Conservation (phyloP, 2,113 vertebrate species). For the Benitochromis conjunctus region DNA sequence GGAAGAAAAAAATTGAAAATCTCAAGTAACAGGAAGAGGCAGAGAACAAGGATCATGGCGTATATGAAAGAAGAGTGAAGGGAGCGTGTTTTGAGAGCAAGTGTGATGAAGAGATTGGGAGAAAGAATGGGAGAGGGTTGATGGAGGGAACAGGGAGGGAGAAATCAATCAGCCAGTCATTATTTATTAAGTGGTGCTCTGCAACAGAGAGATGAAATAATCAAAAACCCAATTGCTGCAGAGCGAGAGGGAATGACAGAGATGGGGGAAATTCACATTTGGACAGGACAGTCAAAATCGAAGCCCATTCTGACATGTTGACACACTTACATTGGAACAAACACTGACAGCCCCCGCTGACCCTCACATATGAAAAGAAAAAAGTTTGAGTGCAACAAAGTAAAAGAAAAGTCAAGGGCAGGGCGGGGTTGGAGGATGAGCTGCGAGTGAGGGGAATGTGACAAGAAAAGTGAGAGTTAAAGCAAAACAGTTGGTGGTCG, state of each 20-base stretch:
- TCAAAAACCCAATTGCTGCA: constrained; percentile 58
- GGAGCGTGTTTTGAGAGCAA: constrained; percentile 19
- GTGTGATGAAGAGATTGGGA: constrained; percentile 33
- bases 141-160: constrained; percentile 26
- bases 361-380: background rate
- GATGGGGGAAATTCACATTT: constrained; percentile 47
- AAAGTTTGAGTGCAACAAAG: constrained; percentile 23
- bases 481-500: background rate
- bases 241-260: constrained; percentile 30
- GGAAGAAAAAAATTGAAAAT: background rate
- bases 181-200: constrained; percentile 72
- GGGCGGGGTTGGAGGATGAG: background rate
- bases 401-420: background rate
- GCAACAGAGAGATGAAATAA: constrained; percentile 70
- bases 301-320: constrained; percentile 50
- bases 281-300: constrained; percentile 49
- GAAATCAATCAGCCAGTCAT: constrained; percentile 72
- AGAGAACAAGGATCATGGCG: background rate
- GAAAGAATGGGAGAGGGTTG: constrained; percentile 6
- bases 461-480: background rate
- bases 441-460: background rate
- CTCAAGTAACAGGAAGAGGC: background rate
- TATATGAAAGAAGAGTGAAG: background rate
- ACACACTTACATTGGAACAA: constrained; percentile 44
- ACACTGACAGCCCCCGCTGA: constrained; percentile 21